Percentiles rank a stretch among this genome's conserved stretches.
phyloP scores from a whole-genome alignment of 2,888 invertebrate genomes.

The Dryocosmus kuriphilus region DNA sequence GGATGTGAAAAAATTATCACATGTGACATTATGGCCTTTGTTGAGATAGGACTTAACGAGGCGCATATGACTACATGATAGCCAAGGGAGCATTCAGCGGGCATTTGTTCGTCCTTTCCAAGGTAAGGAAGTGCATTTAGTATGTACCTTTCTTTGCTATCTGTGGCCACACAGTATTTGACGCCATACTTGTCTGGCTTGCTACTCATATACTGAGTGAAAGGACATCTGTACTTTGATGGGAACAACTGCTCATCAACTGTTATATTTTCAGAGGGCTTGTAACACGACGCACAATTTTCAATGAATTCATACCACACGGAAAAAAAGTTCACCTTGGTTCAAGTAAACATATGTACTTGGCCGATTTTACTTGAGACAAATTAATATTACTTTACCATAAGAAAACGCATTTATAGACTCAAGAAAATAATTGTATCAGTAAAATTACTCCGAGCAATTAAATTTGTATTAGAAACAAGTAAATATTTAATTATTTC shows the following conservation, averaged over 20 bases:
- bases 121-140: conserved; percentile 49
- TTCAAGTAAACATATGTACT: too few relatives aligned
- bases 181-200: conserved; percentile 66
- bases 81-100: background rate
- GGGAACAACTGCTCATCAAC: too few relatives aligned
- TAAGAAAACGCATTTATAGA: too few relatives aligned
- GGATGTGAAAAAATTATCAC: too few relatives aligned
- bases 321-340: too few relatives aligned
- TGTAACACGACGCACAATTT: conserved; percentile 48
- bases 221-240: conserved; percentile 53
- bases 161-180: conserved; percentile 56
- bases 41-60: conserved; percentile 37
- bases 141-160: conserved; percentile 49
- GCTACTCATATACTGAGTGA: conserved; percentile 48
- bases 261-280: too few relatives aligned
- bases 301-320: conserved; percentile 48
- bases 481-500: too few relatives aligned
- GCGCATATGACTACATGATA: conserved; percentile 28
- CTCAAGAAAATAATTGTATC: too few relatives aligned
- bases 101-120: conserved; percentile 43
- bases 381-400: too few relatives aligned
- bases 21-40: conserved; percentile 33
- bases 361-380: too few relatives aligned
- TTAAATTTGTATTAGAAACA: too few relatives aligned
- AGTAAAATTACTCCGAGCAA: too few relatives aligned